Percentiles rank a stretch among this genome's conserved stretches.
Evolutionary conservation across 1,140 invertebrate genomes (phyloP).

Genomic region (Sesamia nonagrioides): DNA sequence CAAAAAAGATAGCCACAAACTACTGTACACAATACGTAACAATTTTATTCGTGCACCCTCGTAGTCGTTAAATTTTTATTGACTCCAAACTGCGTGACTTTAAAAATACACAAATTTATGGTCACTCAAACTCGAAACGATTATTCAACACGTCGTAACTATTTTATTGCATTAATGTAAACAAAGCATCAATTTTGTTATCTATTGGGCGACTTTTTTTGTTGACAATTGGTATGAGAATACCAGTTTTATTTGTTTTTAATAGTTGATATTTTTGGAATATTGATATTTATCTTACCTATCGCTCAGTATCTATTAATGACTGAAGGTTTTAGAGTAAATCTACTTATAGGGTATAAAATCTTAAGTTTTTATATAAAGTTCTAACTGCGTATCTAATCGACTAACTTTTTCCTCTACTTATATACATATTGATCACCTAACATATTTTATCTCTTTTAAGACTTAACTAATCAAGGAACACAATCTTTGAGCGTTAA

Average conservation of each 20-base stretch:
- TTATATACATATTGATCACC: too few relatives aligned
- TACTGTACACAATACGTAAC: conserved; percentile 70
- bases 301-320: background rate
- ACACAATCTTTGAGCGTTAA: too few relatives aligned
- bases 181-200: conserved; percentile 81
- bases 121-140: conserved; percentile 85
- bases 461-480: too few relatives aligned
- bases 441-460: too few relatives aligned
- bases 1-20: conserved; percentile 59
- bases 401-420: too few relatives aligned
- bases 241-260: conserved; percentile 32
- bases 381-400: too few relatives aligned
- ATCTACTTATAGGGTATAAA: too few relatives aligned
- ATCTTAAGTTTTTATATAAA: too few relatives aligned
- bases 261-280: conserved; percentile 1
- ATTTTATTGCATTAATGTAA: conserved; percentile 85
- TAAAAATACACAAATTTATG: conserved; percentile 87
- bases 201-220: conserved; percentile 55
- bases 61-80: conserved; percentile 86
- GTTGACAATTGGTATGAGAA: background rate
- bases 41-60: conserved; percentile 82
- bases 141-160: conserved; percentile 87
- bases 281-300: conserved; percentile 3
- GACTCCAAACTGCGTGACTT: conserved; percentile 84
- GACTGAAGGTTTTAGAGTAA: background rate